Conservation (phyloP, 2,113 vertebrate species). For the Hypomesus transpacificus region DNA sequence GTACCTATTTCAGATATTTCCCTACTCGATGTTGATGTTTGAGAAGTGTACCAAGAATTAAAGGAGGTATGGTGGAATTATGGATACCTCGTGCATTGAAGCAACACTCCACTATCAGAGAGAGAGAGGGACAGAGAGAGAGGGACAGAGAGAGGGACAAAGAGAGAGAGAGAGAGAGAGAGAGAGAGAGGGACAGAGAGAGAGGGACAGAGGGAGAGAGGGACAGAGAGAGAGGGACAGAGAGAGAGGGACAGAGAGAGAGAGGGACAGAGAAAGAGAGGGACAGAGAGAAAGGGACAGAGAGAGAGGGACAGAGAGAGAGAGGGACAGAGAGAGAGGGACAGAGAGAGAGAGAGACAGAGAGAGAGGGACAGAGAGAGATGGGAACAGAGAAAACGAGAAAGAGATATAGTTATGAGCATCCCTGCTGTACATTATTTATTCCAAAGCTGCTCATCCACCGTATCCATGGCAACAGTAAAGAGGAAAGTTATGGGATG, state of each 20-base stretch:
- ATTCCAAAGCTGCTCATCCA: too few species aligned
- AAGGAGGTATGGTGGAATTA: background rate
- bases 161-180: background rate
- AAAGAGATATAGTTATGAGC: background rate
- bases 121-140: background rate
- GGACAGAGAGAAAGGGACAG: slow-evolving; percentile 4
- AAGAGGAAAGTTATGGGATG: too few species aligned
- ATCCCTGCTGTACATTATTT: too few species aligned
- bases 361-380: background rate
- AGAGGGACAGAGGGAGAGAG: background rate
- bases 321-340: background rate
- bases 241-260: background rate
- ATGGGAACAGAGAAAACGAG: background rate
- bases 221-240: too few species aligned
- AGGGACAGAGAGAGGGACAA: background rate
- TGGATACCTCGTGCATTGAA: background rate
- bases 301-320: background rate
- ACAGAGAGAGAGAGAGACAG: background rate
- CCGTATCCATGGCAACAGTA: too few species aligned
- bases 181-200: too few species aligned
- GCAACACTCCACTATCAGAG: background rate
- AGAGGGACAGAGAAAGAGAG: background rate
- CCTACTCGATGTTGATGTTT: background rate
- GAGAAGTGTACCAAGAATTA: background rate
- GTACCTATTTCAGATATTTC: background rate